Evolutionary conservation across 2,888 invertebrate genomes (phyloP).

Genomic region (Unio delphinus): DNA sequence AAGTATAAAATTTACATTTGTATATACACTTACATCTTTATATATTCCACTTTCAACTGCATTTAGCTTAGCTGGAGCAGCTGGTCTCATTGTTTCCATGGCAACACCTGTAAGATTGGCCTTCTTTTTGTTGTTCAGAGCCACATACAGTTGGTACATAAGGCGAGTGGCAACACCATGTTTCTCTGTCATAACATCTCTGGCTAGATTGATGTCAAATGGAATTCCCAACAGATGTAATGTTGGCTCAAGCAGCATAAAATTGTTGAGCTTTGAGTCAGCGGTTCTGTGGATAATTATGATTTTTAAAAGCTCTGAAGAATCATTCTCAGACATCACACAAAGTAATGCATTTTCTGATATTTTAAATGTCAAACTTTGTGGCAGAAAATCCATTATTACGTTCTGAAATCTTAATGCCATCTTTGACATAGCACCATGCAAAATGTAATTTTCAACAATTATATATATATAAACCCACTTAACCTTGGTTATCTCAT

Average conservation of each 20-base stretch:
- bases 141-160: slow-evolving; percentile 70
- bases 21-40: slow-evolving; percentile 61
- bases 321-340: neutral
- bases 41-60: slow-evolving; percentile 67
- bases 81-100: slow-evolving; percentile 71
- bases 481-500: no score
- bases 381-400: no score
- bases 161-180: slow-evolving; percentile 69
- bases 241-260: slow-evolving; percentile 69
- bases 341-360: neutral
- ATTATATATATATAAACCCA: no score
- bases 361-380: neutral
- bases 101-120: slow-evolving; percentile 69
- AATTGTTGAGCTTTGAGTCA: slow-evolving; percentile 71
- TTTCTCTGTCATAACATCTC: slow-evolving; percentile 70
- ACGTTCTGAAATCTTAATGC: no score
- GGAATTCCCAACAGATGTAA: slow-evolving; percentile 68
- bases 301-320: neutral
- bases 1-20: no score
- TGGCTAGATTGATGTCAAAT: slow-evolving; percentile 70
- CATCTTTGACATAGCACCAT: no score
- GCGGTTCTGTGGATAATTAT: slow-evolving; percentile 57
- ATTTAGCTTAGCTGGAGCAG: slow-evolving; percentile 69
- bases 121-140: slow-evolving; percentile 69
- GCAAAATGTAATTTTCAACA: no score